phyloP scores from a whole-genome alignment of 2,113 vertebrate species.

The Balaenoptera acutorostrata region DNA sequence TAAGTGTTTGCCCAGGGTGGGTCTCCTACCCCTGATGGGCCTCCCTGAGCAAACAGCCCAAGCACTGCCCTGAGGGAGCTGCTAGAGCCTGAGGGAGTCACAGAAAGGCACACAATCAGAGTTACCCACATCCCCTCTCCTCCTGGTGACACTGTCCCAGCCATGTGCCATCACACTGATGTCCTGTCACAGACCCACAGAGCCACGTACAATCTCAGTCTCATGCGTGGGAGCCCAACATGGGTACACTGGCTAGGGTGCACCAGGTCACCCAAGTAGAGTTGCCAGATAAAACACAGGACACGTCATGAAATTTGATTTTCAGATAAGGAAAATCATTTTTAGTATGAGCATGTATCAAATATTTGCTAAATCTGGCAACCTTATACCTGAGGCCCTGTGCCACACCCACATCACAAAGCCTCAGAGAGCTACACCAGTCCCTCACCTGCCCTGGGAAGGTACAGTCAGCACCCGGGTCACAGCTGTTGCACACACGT shows the following conservation, averaged over 20 bases:
- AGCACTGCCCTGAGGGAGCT: not conserved
- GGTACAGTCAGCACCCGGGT: not conserved
- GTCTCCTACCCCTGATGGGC: not conserved
- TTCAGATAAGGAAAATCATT: not conserved
- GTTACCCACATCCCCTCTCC: not conserved
- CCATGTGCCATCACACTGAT: not conserved
- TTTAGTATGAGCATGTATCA: not conserved
- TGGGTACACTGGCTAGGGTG: not conserved
- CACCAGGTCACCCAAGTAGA: not conserved
- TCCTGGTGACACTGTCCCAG: not conserved
- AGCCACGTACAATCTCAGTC: not conserved
- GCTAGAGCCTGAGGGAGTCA: not conserved
- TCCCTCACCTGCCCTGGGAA: not conserved
- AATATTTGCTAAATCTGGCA: slow-evolving; percentile 9
- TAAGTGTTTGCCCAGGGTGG: slow-evolving; percentile 58
- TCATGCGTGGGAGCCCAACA: not conserved
- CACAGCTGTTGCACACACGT: fast-evolving
- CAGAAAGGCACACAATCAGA: not conserved
- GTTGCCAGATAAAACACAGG: not conserved
- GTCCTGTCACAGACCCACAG: not conserved
- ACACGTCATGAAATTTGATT: not conserved
- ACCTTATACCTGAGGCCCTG: not conserved
- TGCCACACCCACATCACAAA: not conserved
- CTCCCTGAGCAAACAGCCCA: slow-evolving; percentile 39
- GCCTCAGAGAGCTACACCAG: not conserved